These are phyloP conservation scores for Zonotrichia leucophrys DNA, from an alignment of 2,113 vertebrate species.

Conservation along the genomic window DNA sequence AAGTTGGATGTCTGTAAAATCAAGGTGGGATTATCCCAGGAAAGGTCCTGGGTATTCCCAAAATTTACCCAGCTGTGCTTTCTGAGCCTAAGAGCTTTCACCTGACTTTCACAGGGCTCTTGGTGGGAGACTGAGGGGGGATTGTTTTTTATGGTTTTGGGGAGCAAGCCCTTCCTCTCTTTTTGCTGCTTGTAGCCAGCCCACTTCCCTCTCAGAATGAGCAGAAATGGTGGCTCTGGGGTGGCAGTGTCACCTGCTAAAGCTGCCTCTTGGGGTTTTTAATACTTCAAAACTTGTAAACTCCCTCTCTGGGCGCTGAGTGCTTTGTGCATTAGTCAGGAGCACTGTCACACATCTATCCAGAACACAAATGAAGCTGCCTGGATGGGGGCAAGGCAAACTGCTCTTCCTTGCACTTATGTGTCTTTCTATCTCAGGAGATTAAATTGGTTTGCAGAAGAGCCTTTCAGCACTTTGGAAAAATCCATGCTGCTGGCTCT, in stretches of 20 bases:
- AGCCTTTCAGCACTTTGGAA: neutral
- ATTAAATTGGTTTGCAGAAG: neutral
- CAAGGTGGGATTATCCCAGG: neutral
- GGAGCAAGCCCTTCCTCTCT: neutral
- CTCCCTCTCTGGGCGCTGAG: neutral
- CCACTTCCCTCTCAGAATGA: neutral
- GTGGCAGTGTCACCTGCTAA: neutral
- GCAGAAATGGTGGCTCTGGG: neutral
- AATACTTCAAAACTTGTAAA: neutral
- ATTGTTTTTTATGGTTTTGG: neutral
- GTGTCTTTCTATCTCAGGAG: neutral
- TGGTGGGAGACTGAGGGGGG: neutral
- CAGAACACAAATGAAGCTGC: neutral
- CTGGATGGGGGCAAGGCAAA: neutral
- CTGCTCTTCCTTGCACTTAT: neutral
- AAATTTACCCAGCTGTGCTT: neutral
- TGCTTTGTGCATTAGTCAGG: neutral
- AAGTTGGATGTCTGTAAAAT: neutral
- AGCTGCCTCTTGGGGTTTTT: neutral
- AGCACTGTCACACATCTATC: neutral
- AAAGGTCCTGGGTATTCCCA: neutral
- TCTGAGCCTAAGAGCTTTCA: neutral
- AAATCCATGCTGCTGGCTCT: neutral
- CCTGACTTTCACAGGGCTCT: neutral
- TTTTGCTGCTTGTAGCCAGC: neutral